Base-by-base conservation (phyloP, 37 sponge, comb jelly and placozoan species). In the Ephydatia muelleri region DNA sequence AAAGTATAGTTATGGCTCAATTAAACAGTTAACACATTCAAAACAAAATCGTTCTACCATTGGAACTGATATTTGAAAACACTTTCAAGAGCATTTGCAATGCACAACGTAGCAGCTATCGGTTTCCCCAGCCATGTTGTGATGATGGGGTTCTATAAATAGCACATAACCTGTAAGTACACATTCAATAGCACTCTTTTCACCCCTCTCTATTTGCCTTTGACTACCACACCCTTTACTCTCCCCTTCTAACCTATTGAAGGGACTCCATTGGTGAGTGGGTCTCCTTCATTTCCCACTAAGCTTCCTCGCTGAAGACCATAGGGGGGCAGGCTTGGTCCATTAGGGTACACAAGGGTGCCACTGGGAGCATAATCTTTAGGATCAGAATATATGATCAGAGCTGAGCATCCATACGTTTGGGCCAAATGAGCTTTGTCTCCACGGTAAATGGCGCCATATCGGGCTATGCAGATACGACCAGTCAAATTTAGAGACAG, bases 381-480 rank as follows among this genome's bases (percentile, higher is more conserved):
- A 21, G 97, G 96, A 49, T 97, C 97, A 72, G 96, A 94, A 80
- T 94, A 97, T 29, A 97, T 91, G 33, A 97, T 87, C 29, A 97
- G 67, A 25, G 83, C 97, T 27, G 19, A 36, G 68, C 91, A 87
- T 67, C 92, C 92, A 73, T 49, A 78, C 36, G 67, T 49, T 78
- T 92, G 83, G 37, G 97, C 97, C 43, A 95, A 71, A 47, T 79
- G 75, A 35, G 93, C 95, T 83, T 97, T 95, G 34, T 93, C 89
- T 65, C 96, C 96, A 38, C 98, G 38, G 79, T 83, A 94, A 43
- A 94, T 88, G 2, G 72, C 1, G 5, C 92, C 97, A 89, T 94
- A 96, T 3, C 97, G 69, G 14, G 86, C 92, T 1, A 97, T 97
- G 27, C 91, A 95, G 75, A 97, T 83, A 35, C 78, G 72, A 14